Percentiles rank a stretch among this genome's conserved stretches.
Evolutionary conservation across 2,888 invertebrate species (phyloP).

Genomic region (Zygothrica quintamaculata): DNA sequence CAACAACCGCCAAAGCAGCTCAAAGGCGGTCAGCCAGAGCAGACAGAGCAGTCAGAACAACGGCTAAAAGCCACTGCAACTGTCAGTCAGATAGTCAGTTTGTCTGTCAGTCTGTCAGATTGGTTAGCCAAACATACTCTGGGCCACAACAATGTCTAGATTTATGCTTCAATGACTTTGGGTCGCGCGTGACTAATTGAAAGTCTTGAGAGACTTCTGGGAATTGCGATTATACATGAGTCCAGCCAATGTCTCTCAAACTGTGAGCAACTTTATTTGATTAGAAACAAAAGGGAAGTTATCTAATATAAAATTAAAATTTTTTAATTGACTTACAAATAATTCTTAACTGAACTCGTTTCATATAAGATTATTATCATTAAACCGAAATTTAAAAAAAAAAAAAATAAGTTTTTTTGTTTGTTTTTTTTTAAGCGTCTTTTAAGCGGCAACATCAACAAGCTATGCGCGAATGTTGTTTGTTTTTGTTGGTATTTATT

Average conservation of each 20-base stretch:
- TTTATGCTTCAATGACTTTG: conserved; percentile 68
- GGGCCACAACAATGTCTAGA: conserved; percentile 73
- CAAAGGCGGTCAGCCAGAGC: conserved; percentile 20
- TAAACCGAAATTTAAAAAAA: conserved; percentile 20
- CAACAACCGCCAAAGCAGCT: conserved; percentile 37
- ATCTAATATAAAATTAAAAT: background rate
- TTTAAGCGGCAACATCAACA: conserved; percentile 54
- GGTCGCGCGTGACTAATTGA: conserved; percentile 77
- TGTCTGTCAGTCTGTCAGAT: conserved; percentile 41
- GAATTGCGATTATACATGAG: conserved; percentile 40
- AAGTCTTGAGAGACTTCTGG: conserved; percentile 67
- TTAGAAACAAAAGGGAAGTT: background rate
- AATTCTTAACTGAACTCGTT: conserved; percentile 3
- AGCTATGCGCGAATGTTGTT: conserved; percentile 22
- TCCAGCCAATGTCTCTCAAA: conserved; percentile 32
- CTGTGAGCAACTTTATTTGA: conserved; percentile 6
- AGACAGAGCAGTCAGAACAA: conserved; percentile 38
- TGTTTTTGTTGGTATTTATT: conserved; percentile 52
- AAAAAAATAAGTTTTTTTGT: too few relatives aligned
- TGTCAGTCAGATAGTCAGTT: conserved; percentile 34
- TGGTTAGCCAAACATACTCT: conserved; percentile 37
- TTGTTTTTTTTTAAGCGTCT: conserved; percentile 12
- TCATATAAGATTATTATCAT: conserved; percentile 12
- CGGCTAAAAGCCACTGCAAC: conserved; percentile 42
- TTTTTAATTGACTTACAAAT: too few relatives aligned